Percentiles rank a stretch among this genome's conserved stretches.
Conservation (phyloP, 1,140 invertebrate genomes). For the Cotesia typhae region DNA sequence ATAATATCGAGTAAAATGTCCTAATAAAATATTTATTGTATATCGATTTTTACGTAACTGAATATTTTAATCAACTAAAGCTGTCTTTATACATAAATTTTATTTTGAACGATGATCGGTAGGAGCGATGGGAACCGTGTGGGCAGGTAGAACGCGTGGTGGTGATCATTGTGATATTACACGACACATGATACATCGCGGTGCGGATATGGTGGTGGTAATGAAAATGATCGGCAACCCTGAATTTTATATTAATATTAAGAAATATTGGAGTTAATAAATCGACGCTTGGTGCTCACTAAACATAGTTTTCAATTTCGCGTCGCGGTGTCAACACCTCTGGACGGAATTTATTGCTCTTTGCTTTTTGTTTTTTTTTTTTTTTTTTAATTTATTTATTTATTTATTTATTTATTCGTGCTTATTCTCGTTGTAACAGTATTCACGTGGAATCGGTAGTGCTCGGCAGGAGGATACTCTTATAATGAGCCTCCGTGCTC, state of each 20-base stretch:
- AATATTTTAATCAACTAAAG: too few relatives aligned
- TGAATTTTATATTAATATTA: constrained; percentile 1
- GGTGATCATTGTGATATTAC: neutral
- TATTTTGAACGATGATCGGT: too few relatives aligned
- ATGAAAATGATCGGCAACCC: constrained; percentile 6
- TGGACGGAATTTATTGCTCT: neutral
- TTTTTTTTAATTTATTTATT: too few relatives aligned
- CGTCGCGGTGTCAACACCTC: constrained; percentile 20
- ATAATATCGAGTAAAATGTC: neutral
- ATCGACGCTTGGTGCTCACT: neutral
- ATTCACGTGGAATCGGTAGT: constrained; percentile 12
- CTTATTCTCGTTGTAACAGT: constrained; percentile 21
- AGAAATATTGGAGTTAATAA: neutral
- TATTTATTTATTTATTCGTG: neutral
- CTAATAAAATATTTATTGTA: neutral
- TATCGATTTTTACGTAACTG: too few relatives aligned
- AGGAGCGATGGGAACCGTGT: constrained; percentile 14
- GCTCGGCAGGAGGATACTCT: constrained; percentile 13
- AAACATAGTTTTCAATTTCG: constrained; percentile 11
- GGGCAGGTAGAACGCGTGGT: constrained; percentile 14
- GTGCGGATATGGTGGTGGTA: neutral
- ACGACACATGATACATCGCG: too few relatives aligned
- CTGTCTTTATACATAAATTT: neutral
- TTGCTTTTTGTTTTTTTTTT: neutral
- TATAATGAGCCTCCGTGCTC: constrained; percentile 28